These are phyloP conservation scores for Calvadosia cruxmelitensis DNA, from an alignment of 30 jellyfish, hydroid and myxozoan genomes.

Conservation along the genomic window DNA sequence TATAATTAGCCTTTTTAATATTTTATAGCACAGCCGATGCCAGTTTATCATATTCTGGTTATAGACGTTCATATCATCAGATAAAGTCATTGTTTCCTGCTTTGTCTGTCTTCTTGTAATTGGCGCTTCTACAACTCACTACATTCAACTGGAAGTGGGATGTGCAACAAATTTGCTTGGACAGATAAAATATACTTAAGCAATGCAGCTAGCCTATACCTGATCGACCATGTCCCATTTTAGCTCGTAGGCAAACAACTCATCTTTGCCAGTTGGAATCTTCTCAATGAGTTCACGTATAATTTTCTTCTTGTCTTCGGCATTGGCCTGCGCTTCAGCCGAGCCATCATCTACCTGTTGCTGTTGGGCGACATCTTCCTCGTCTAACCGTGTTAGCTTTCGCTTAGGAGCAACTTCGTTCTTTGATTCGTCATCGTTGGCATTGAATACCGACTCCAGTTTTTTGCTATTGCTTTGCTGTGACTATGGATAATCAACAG, in stretches of 20 bases:
- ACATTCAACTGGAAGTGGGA: no score
- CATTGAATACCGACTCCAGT: conserved; percentile 80
- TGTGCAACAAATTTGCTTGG: no score
- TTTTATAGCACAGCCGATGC: no score
- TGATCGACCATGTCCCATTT: conserved; percentile 95
- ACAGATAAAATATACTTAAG: not conserved
- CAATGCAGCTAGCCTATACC: conserved; percentile 26
- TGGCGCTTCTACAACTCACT: no score
- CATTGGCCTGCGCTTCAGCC: conserved; percentile 39
- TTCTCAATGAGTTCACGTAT: conserved; percentile 72
- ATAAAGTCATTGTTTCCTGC: no score
- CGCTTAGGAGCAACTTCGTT: conserved; percentile 47
- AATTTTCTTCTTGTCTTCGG: conserved; percentile 77
- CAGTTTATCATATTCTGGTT: no score
- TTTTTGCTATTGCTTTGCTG: conserved; percentile 59
- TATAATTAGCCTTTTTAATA: no score
- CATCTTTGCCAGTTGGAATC: conserved; percentile 97
- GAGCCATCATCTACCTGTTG: conserved; percentile 29
- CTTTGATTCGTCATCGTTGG: conserved; percentile 60
- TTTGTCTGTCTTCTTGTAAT: no score
- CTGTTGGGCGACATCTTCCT: conserved; percentile 21
- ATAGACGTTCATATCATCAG: no score
- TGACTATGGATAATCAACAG: conserved; percentile 31
- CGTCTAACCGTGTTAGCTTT: conserved; percentile 62
- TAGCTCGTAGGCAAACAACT: conserved; percentile 62